These are phyloP conservation scores for Rachycentron canadum DNA, from an alignment of 2,797 vertebrate genomes.

Conservation along the genomic window DNA sequence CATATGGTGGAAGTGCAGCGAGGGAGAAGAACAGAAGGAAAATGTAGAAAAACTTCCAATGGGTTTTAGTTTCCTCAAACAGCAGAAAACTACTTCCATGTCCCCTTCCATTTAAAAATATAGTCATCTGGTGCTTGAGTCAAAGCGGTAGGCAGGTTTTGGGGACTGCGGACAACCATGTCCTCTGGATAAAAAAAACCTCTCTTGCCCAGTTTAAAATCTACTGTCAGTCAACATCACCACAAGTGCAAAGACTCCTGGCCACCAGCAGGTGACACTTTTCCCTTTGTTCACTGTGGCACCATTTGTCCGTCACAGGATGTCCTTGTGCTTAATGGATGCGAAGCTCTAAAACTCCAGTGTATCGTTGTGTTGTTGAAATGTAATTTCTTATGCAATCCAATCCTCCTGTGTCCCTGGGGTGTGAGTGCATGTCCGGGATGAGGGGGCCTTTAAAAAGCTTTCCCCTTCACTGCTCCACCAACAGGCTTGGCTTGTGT, in stretches of 20 bases:
- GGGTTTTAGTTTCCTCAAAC: constrained; percentile 18
- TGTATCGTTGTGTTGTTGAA: constrained; percentile 41
- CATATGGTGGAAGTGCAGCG: constrained; percentile 13
- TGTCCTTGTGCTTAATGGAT: constrained; percentile 64
- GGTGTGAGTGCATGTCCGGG: constrained; percentile 76
- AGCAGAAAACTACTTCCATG: neutral
- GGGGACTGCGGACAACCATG: neutral
- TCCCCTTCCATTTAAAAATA: constrained; percentile 12
- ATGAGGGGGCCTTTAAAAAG: constrained; percentile 73
- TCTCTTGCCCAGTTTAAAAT: neutral
- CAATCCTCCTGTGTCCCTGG: constrained; percentile 57
- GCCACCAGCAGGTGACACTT: constrained; percentile 87
- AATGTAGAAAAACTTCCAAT: constrained; percentile 9
- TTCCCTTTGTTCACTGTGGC: constrained; percentile 77
- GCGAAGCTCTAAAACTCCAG: constrained; percentile 48
- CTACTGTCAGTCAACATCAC: constrained; percentile 22
- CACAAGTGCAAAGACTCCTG: constrained; percentile 66
- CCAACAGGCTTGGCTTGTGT: constrained; percentile 70
- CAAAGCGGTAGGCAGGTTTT: constrained; percentile 2
- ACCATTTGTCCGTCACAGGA: constrained; percentile 65
- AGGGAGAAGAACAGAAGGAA: neutral
- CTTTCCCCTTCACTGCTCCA: constrained; percentile 78
- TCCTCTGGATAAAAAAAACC: neutral
- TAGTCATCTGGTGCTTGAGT: neutral
- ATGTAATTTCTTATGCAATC: constrained; percentile 77